Percentiles rank a stretch among this genome's conserved stretches.
Conservation (phyloP, 2,113 vertebrate species). For the Caranx melampygus region DNA sequence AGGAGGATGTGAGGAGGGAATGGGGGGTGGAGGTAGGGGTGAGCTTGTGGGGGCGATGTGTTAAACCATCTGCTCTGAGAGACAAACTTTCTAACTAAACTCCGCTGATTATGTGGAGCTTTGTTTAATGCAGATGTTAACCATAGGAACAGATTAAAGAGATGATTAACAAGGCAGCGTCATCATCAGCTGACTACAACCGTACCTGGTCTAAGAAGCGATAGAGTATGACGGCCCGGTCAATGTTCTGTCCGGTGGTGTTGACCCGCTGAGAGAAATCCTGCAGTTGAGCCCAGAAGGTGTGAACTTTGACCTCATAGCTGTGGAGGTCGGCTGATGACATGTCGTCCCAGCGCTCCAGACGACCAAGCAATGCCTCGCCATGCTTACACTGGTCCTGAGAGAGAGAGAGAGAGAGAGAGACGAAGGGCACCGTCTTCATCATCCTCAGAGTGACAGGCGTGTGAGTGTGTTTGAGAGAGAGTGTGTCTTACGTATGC, state of each 20-base stretch:
- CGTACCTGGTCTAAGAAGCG: conserved; percentile 72
- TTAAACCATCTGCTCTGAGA: no score
- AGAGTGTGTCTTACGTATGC: conserved; percentile 43
- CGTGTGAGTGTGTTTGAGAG: neutral
- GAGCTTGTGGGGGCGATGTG: no score
- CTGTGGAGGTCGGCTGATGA: conserved; percentile 35
- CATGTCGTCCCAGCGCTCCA: conserved; percentile 50
- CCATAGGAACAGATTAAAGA: neutral
- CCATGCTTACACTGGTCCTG: conserved; percentile 53
- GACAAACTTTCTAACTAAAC: no score
- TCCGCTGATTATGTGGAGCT: no score
- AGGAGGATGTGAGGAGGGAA: conserved; percentile 7
- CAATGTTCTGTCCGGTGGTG: conserved; percentile 26
- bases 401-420: neutral
- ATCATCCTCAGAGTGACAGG: neutral
- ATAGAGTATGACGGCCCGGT: conserved; percentile 40
- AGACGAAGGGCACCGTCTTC: neutral
- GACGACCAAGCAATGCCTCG: conserved; percentile 32
- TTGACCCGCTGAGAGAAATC: conserved; percentile 67
- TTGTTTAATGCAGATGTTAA: no score
- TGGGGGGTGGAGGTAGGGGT: neutral
- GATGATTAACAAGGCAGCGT: no score
- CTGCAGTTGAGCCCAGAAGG: conserved; percentile 65
- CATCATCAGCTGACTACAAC: neutral
- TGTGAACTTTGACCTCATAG: conserved; percentile 59